Conservation (phyloP, 2,797 vertebrate genomes). For the Poecilia wingei region DNA sequence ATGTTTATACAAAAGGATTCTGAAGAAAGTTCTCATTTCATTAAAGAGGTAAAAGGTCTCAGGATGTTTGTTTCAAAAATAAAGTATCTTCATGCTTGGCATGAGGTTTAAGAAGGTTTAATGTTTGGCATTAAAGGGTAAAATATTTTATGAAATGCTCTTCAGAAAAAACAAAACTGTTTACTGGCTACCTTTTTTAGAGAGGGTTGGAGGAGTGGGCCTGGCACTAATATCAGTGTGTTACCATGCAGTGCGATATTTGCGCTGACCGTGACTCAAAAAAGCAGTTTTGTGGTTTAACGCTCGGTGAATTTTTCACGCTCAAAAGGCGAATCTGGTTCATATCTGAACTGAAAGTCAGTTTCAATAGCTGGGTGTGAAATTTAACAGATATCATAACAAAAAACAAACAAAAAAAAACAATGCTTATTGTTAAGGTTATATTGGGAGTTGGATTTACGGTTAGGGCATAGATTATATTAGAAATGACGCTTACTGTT, state of each 20-base stretch:
- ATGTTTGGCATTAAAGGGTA: background rate
- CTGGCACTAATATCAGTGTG: slow-evolving; percentile 15
- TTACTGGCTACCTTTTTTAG: no score
- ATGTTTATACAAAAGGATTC: background rate
- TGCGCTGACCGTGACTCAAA: slow-evolving; percentile 26
- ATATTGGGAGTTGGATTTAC: background rate
- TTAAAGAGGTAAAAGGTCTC: background rate
- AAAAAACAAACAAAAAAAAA: background rate
- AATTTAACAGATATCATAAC: background rate
- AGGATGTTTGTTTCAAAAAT: background rate
- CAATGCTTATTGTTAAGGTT: background rate
- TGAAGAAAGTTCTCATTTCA: background rate
- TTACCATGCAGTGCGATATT: slow-evolving; percentile 42
- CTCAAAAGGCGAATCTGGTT: slow-evolving; percentile 24
- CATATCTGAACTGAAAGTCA: slow-evolving; percentile 13
- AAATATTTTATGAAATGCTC: slow-evolving; percentile 9
- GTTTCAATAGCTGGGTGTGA: slow-evolving; percentile 7
- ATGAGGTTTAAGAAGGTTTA: background rate
- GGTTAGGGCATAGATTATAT: background rate
- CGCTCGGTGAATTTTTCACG: slow-evolving; percentile 24
- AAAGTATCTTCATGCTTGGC: background rate
- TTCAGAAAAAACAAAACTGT: slow-evolving; percentile 16
- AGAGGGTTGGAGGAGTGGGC: background rate
- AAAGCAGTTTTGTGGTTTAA: slow-evolving; percentile 45
- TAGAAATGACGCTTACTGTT: background rate